Conservation (phyloP, 2,888 invertebrate species). For the Glomeris marginata region DNA sequence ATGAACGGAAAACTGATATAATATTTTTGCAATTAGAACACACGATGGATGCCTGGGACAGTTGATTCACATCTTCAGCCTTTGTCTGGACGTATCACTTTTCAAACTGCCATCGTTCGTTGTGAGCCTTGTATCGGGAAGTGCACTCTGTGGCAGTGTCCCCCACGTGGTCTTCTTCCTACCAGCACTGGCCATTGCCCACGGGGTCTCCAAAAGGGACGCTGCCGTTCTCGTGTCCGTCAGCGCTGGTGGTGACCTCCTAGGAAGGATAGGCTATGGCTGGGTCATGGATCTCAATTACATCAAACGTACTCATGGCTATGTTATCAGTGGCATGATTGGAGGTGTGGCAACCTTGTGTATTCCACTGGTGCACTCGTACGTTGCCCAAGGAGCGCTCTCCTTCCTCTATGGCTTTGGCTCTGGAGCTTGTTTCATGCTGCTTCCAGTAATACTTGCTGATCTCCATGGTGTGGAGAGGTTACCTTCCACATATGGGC, state of each 20-base stretch:
- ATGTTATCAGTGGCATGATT: slow-evolving; percentile 51
- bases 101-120: slow-evolving; percentile 52
- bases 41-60: too few relatives aligned
- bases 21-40: too few relatives aligned
- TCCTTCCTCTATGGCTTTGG: slow-evolving; percentile 54
- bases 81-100: slow-evolving; percentile 50
- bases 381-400: slow-evolving; percentile 47
- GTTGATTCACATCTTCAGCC: too few relatives aligned
- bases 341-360: slow-evolving; percentile 51
- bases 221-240: slow-evolving; percentile 55
- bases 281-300: slow-evolving; percentile 56
- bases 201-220: slow-evolving; percentile 45
- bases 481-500: slow-evolving; percentile 57
- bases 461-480: slow-evolving; percentile 58
- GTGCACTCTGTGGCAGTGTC: slow-evolving; percentile 58
- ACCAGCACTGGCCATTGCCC: slow-evolving; percentile 50
- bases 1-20: too few relatives aligned
- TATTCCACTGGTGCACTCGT: slow-evolving; percentile 47
- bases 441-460: slow-evolving; percentile 55
- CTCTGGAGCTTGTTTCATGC: slow-evolving; percentile 58
- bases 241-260: slow-evolving; percentile 53
- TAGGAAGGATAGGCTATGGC: slow-evolving; percentile 53
- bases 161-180: slow-evolving; percentile 60
- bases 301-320: slow-evolving; percentile 53
- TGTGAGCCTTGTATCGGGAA: slow-evolving; percentile 53